Conservation (phyloP, 2,113 vertebrate genomes). For the Columbina picui region DNA sequence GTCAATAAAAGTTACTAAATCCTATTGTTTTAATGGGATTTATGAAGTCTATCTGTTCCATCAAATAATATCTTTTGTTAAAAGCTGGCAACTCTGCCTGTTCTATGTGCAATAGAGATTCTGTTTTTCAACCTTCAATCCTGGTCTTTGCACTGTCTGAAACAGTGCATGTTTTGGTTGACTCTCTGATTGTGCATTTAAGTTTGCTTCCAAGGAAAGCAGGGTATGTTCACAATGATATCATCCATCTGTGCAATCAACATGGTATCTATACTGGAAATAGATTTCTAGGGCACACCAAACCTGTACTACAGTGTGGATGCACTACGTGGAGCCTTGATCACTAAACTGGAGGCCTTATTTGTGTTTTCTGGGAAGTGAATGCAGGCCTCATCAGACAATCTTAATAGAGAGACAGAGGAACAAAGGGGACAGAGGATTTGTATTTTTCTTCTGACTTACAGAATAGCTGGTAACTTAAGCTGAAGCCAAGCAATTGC, state of each 20-base stretch:
- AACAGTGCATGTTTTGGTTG: not conserved
- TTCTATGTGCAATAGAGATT: not conserved
- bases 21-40: not conserved
- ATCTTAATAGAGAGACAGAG: not conserved
- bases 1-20: not conserved
- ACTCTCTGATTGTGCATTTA: not conserved
- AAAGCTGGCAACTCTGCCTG: not conserved
- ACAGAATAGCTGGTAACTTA: not conserved
- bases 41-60: not conserved
- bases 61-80: not conserved
- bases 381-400: accelerated
- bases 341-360: not conserved
- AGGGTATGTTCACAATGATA: accelerated
- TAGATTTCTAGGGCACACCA: not conserved
- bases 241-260: not conserved
- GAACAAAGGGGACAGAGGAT: accelerated
- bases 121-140: not conserved
- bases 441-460: not conserved
- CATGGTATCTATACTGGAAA: not conserved
- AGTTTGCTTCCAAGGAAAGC: not conserved
- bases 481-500: not conserved
- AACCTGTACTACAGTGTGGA: not conserved
- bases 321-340: not conserved
- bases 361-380: not conserved
- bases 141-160: not conserved